Percentiles rank a stretch among this genome's conserved stretches.
Conservation (phyloP, 2,797 vertebrate species). For the Echiichthys vipera region DNA sequence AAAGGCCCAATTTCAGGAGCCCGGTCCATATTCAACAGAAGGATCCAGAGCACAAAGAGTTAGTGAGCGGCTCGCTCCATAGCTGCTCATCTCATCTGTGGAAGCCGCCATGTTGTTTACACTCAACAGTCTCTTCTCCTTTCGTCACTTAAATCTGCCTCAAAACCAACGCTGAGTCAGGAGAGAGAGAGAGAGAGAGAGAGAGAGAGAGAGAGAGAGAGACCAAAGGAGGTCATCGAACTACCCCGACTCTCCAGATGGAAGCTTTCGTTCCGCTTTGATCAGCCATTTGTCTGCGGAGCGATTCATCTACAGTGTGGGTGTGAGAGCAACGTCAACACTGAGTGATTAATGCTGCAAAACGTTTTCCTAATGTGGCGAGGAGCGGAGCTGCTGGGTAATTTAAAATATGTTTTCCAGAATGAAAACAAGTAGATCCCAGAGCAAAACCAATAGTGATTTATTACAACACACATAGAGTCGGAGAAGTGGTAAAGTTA, state of each 20-base stretch:
- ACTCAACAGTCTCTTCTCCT: no score
- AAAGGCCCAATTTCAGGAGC: no score
- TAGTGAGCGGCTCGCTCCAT: no score
- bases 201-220: not conserved
- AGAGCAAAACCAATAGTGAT: conserved; percentile 12
- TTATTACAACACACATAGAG: not conserved
- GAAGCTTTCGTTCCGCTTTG: conserved; percentile 42
- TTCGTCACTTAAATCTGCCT: no score
- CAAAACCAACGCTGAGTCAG: conserved; percentile 51
- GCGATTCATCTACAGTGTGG: conserved; percentile 53
- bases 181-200: conserved; percentile 20
- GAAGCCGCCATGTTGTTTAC: no score
- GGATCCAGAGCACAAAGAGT: no score
- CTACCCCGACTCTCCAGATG: conserved; percentile 30
- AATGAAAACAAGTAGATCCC: conserved; percentile 21
- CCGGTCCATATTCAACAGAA: no score
- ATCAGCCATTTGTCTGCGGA: conserved; percentile 54
- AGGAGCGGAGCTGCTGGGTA: conserved; percentile 19
- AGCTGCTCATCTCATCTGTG: no score
- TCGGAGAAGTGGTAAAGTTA: not conserved
- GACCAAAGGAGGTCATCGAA: conserved; percentile 51
- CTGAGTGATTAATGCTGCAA: conserved; percentile 58
- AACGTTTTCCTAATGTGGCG: conserved; percentile 47
- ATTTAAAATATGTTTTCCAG: conserved; percentile 50
- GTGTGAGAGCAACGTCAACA: conserved; percentile 49